phyloP scores from a whole-genome alignment of 2,113 vertebrate genomes.

The Urocolius indicus region DNA sequence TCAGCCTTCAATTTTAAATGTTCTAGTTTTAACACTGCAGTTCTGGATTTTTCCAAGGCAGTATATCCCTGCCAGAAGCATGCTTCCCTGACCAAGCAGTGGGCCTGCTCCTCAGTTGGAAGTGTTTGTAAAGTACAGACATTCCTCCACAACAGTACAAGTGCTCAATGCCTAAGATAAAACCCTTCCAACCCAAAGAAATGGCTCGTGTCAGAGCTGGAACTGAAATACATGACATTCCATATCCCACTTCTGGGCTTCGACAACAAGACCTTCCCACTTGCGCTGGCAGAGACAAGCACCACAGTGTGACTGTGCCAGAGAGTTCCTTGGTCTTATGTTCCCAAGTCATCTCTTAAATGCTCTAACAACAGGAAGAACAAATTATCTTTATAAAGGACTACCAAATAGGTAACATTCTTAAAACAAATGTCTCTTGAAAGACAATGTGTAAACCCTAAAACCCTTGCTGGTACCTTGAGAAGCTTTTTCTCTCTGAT shows the following conservation, averaged over 20 bases:
- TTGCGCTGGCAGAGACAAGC: background rate
- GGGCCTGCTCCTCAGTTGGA: background rate
- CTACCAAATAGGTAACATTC: background rate
- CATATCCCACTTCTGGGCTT: background rate
- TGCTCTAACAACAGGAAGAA: background rate
- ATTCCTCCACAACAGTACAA: background rate
- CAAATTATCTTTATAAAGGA: background rate
- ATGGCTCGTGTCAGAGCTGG: background rate
- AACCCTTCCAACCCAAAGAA: background rate
- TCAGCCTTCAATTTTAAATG: background rate
- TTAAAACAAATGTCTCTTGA: background rate
- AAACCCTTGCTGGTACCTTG: constrained; percentile 39
- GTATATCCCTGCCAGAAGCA: background rate
- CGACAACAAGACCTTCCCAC: accelerated
- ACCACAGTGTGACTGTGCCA: background rate
- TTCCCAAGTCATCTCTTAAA: background rate
- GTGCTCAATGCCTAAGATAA: background rate
- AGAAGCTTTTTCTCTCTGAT: constrained; percentile 52
- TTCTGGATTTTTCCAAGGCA: background rate
- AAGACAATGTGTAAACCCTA: background rate
- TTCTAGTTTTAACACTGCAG: background rate
- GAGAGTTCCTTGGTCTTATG: background rate
- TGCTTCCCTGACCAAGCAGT: background rate
- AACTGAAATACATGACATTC: background rate
- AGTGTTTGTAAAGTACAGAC: background rate